These are phyloP conservation scores for Phalloptychus januarius DNA, from an alignment of 2,797 vertebrate species.

Conservation along the genomic window DNA sequence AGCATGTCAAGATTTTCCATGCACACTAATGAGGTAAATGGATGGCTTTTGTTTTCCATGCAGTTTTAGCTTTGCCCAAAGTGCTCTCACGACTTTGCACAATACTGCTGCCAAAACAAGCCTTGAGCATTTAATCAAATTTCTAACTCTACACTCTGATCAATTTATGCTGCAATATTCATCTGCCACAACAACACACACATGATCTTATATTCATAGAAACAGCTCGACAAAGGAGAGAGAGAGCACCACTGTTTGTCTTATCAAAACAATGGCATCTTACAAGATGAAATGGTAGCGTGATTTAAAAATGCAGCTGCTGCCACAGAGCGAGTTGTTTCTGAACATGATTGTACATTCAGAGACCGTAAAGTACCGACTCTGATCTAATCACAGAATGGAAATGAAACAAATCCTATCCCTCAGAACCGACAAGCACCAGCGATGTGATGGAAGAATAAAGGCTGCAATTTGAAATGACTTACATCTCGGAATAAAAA, in stretches of 20 bases:
- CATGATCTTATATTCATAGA: conserved; percentile 11
- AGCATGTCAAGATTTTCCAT: conserved; percentile 74
- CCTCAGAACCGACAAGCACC: conserved; percentile 14
- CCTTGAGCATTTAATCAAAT: conserved; percentile 71
- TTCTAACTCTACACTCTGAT: conserved; percentile 67
- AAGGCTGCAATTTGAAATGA: conserved; percentile 32
- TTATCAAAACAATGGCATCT: conserved; percentile 30
- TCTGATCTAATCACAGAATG: conserved; percentile 52
- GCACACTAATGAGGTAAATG: conserved; percentile 79
- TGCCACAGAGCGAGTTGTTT: conserved; percentile 27
- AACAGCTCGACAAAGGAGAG: conserved; percentile 22
- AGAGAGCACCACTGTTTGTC: conserved; percentile 33
- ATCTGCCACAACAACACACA: conserved; percentile 35
- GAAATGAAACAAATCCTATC: conserved; percentile 37
- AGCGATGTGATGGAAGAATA: conserved; percentile 19
- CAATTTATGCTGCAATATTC: conserved; percentile 66
- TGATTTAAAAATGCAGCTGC: conserved; percentile 10
- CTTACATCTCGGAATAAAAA: conserved; percentile 33
- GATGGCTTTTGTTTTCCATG: conserved; percentile 77
- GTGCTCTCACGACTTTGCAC: conserved; percentile 72
- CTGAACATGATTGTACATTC: conserved; percentile 32
- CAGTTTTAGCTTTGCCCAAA: conserved; percentile 69
- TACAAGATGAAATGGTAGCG: conserved; percentile 2
- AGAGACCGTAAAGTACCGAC: conserved; percentile 20
- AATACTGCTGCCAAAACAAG: conserved; percentile 65